These are phyloP conservation scores for Coregonus suidteri DNA, from an alignment of 2,797 vertebrate species.

Conservation along the genomic window DNA sequence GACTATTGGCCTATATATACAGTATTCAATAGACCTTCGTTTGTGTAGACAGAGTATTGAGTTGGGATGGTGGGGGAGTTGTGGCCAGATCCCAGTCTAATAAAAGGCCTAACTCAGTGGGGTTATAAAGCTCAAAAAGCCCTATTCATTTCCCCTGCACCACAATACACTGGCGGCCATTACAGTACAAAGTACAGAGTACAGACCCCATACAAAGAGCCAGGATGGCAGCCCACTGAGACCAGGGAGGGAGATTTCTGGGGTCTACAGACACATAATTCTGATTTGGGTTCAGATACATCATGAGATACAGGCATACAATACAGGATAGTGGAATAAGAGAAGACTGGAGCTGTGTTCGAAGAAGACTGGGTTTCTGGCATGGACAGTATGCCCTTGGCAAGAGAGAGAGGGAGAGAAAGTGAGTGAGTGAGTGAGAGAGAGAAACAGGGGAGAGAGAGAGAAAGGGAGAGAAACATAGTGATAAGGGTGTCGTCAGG, in stretches of 20 bases:
- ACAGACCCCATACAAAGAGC: conserved; percentile 54
- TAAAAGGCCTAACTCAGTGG: conserved; percentile 60
- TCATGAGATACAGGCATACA: not conserved
- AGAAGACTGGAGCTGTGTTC: not conserved
- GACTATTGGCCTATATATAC: not conserved
- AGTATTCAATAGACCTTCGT: not conserved
- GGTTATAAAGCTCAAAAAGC: conserved; percentile 52
- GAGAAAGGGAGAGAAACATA: not conserved
- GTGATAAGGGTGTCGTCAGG: not conserved
- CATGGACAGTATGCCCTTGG: conserved; percentile 15
- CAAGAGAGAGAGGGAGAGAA: not conserved
- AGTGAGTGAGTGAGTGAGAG: not conserved
- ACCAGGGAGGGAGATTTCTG: not conserved
- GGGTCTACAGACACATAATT: not conserved
- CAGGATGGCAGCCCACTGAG: not conserved
- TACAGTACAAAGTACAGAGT: not conserved
- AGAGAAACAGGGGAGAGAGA: not conserved
- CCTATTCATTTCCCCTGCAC: conserved; percentile 58
- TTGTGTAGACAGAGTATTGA: conserved; percentile 10
- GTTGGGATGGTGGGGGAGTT: conserved; percentile 28
- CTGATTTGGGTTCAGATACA: not conserved
- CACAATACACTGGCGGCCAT: conserved; percentile 36
- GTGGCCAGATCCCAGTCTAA: conserved; percentile 55
- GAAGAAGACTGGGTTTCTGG: not conserved
- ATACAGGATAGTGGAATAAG: not conserved